Evolutionary conservation across 2,797 vertebrate species (phyloP), one percentile per base, ranked within the genome.

Genomic region (Chiroxiphia lanceolata): DNA sequence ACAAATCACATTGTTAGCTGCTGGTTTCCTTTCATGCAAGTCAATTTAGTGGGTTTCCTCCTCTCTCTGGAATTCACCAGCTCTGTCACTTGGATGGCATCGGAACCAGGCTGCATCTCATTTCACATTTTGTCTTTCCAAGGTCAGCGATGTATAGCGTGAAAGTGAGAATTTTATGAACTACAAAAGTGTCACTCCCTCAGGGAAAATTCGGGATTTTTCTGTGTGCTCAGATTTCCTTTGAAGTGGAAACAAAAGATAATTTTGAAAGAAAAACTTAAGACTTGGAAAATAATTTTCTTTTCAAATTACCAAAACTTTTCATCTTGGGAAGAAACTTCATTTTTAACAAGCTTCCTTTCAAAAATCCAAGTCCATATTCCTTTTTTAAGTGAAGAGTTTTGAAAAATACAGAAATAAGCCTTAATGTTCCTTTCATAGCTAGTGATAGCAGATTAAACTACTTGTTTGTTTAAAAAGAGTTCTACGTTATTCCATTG

Each of bases 111-210:
- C 77, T 82, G 63, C 64, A 72, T 45, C 88, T 79, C 90, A 65
- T 51, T 48, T 87, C 81, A 68, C 51, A 76, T 59, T 82, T 33
- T 56, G 61, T 27, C 56, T 80, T 76, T 68, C 61, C 80, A 93
- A 93, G 70, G 94, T 91, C 90, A 95, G 0, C 56, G 83, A 94
- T 50, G 59, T 78, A 85, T 18, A 90, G 88, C 2, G 31, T 86
- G 59, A 87, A 95, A 94, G 83, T n/a, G 86, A 95, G 77, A 92
- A 92, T 89, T 95, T 95, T 87, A 95, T 72, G 51, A 88, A 90
- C 86, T 87, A 90, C 61, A 44, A 10, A 95, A 94, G 88, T 72
- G 77, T 81, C 89, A 67, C 45, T 93, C 83, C 86, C 83, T 82
- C 45, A 53, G 86, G 59, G 74, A 76, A 87, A 91, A 86, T 34